Evolutionary conservation across 2,797 vertebrate genomes (phyloP).

Genomic region (Poecile montanus): DNA sequence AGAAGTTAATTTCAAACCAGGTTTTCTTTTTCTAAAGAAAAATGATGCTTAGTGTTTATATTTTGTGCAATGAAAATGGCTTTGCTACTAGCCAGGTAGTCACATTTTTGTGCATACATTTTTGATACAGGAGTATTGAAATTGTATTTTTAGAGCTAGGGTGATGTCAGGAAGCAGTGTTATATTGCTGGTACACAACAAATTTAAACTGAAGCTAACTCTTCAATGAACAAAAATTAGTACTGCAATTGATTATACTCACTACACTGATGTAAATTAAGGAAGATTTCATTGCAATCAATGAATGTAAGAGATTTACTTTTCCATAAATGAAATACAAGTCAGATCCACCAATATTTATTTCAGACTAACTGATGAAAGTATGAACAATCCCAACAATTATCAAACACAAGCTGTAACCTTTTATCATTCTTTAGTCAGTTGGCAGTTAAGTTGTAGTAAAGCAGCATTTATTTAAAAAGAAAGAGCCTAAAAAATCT

Average conservation of each 20-base stretch:
- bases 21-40: neutral
- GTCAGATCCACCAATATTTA: neutral
- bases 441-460: neutral
- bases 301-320: neutral
- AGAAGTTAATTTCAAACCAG: neutral
- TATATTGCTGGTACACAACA: accelerated
- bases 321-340: neutral
- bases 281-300: neutral
- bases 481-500: neutral
- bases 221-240: neutral
- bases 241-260: neutral
- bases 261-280: neutral
- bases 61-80: neutral
- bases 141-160: neutral
- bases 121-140: neutral
- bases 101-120: neutral
- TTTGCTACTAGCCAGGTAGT: neutral
- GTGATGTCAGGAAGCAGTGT: neutral
- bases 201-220: neutral
- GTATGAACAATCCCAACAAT: neutral
- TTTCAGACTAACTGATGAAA: neutral
- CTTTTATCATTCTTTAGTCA: neutral
- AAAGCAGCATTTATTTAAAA: neutral
- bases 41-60: neutral
- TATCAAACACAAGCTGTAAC: neutral